These are phyloP conservation scores for Callosobruchus maculatus DNA, from an alignment of 2,888 invertebrate genomes.

Conservation along the genomic window DNA sequence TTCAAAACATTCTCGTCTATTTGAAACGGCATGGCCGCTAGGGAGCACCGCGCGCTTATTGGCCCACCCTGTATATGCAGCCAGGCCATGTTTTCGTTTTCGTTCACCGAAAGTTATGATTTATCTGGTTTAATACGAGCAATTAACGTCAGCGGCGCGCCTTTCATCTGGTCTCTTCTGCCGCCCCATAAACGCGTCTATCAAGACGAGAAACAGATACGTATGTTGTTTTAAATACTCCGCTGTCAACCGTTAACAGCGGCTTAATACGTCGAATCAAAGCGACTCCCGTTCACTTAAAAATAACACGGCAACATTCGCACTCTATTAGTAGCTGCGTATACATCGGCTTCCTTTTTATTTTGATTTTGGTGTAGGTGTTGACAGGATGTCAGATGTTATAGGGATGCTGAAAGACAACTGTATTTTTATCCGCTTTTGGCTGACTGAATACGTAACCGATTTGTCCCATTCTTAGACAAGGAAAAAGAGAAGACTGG, in stretches of 20 bases:
- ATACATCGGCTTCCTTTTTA: not conserved
- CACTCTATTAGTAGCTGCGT: not conserved
- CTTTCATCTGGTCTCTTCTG: conserved; percentile 15
- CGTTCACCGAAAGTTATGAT: conserved; percentile 24
- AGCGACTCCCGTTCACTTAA: conserved; percentile 23
- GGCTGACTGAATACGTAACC: too few relatives aligned
- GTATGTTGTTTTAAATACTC: conserved; percentile 45
- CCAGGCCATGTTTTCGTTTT: not conserved
- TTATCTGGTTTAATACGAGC: conserved; percentile 30
- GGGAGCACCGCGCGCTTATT: too few relatives aligned
- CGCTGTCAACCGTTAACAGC: conserved; percentile 40
- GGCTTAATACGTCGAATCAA: conserved; percentile 42
- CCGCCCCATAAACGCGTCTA: conserved; percentile 24
- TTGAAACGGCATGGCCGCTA: too few relatives aligned
- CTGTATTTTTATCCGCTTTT: not conserved
- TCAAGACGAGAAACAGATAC: conserved; percentile 41
- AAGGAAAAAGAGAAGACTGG: too few relatives aligned
- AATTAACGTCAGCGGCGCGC: conserved; percentile 13
- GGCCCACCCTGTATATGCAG: too few relatives aligned
- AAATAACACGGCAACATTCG: not conserved
- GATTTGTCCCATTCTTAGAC: too few relatives aligned
- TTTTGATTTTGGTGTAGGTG: not conserved
- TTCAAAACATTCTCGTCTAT: too few relatives aligned
- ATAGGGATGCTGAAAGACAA: not conserved
- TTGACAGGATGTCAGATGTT: not conserved